Conservation (phyloP, 2,888 invertebrate species). For the Pseudococcus longispinus region DNA sequence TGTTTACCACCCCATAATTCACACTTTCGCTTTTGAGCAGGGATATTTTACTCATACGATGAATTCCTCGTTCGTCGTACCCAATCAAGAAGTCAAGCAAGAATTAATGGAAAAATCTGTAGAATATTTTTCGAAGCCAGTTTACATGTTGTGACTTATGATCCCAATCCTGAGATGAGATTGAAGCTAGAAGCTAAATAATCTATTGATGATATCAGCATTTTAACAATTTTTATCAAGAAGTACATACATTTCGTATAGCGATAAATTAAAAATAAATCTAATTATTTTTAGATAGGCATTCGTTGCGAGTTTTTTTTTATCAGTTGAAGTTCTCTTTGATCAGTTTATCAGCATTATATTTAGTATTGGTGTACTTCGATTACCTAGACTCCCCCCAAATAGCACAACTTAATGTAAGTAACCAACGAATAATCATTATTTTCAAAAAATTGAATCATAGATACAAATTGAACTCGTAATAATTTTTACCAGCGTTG, state of each 20-base stretch:
- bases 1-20: not conserved
- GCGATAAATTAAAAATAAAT: not conserved
- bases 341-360: not conserved
- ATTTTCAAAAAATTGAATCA: no score
- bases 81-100: not conserved
- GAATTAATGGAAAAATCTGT: not conserved
- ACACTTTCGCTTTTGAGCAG: not conserved
- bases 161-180: no score
- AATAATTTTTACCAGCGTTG: no score
- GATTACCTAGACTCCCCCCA: not conserved
- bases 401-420: not conserved
- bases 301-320: not conserved
- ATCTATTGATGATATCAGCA: not conserved
- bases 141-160: not conserved
- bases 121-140: not conserved
- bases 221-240: not conserved
- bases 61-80: not conserved
- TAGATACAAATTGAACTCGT: no score
- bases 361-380: not conserved
- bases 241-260: not conserved
- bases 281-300: not conserved
- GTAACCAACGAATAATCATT: not conserved
- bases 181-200: not conserved
- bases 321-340: not conserved
- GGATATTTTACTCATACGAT: not conserved